Evolutionary conservation across 2,113 vertebrate genomes (phyloP).

Genomic region (Leiothrix lutea): DNA sequence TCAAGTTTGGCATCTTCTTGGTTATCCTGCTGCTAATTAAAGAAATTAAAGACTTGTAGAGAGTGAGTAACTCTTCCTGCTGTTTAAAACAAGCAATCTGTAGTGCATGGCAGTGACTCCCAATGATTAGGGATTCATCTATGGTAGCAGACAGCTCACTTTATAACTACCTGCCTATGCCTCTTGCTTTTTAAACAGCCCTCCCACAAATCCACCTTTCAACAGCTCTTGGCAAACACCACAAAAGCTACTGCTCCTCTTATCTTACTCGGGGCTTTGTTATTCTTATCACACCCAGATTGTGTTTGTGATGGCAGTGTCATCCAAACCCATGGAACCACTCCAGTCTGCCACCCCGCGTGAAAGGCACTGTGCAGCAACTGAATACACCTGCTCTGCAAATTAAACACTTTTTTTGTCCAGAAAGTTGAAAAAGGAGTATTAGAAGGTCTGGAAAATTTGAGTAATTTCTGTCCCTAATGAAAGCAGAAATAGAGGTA

Average conservation of each 20-base stretch:
- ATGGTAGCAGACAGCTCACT: neutral
- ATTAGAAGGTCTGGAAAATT: neutral
- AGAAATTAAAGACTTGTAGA: neutral
- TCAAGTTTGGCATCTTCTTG: neutral
- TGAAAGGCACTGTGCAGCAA: neutral
- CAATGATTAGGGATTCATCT: neutral
- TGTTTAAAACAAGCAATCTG: neutral
- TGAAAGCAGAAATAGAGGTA: neutral
- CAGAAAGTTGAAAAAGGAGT: neutral
- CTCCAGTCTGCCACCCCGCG: neutral
- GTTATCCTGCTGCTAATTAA: neutral
- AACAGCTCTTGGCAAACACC: neutral
- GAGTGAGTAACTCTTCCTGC: neutral
- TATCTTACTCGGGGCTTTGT: neutral
- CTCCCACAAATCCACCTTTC: neutral
- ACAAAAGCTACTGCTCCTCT: neutral
- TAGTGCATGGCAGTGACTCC: neutral
- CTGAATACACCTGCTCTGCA: neutral
- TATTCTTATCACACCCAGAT: neutral
- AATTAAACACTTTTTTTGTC: neutral
- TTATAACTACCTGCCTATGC: neutral
- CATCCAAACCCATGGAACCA: neutral
- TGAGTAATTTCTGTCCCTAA: neutral
- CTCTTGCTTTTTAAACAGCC: constrained; percentile 25
- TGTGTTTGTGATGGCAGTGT: neutral